These are phyloP conservation scores for Anoplophora glabripennis DNA, from an alignment of 1,140 invertebrate genomes.

Conservation along the genomic window DNA sequence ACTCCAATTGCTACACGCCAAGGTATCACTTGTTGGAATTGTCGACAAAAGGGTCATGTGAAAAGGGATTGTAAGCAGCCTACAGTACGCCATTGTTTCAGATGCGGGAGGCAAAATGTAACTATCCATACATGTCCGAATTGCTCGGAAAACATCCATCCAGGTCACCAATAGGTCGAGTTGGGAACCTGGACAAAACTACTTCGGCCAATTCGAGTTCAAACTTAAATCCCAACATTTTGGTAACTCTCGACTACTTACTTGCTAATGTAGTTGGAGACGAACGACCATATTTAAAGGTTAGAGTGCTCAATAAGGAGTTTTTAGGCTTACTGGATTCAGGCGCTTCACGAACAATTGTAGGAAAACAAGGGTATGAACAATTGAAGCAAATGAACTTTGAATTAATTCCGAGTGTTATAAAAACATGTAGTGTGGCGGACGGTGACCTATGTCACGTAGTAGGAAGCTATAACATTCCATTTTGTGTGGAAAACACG, in stretches of 20 bases:
- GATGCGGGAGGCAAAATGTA: not conserved
- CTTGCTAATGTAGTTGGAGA: too few relatives aligned
- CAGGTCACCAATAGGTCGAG: not conserved
- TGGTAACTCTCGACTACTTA: too few relatives aligned
- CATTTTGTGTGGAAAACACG: not conserved
- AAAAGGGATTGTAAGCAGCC: not conserved
- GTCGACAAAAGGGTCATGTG: not conserved
- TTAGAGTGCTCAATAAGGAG: not conserved
- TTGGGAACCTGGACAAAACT: not conserved
- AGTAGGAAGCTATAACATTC: not conserved
- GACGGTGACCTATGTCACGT: not conserved
- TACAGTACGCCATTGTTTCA: not conserved
- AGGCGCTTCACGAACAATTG: not conserved
- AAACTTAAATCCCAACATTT: too few relatives aligned
- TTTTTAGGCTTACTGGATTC: constrained; percentile 7
- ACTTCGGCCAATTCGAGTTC: too few relatives aligned
- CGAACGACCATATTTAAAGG: not conserved
- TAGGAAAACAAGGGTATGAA: not conserved
- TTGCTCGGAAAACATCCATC: not conserved
- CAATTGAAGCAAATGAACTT: not conserved
- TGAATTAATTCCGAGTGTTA: too few relatives aligned
- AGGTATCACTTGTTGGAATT: not conserved
- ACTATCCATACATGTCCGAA: not conserved
- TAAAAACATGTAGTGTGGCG: too few relatives aligned
- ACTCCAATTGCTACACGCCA: not conserved